Conservation (phyloP, 2,797 vertebrate genomes). For the Cossypha dichroa region DNA sequence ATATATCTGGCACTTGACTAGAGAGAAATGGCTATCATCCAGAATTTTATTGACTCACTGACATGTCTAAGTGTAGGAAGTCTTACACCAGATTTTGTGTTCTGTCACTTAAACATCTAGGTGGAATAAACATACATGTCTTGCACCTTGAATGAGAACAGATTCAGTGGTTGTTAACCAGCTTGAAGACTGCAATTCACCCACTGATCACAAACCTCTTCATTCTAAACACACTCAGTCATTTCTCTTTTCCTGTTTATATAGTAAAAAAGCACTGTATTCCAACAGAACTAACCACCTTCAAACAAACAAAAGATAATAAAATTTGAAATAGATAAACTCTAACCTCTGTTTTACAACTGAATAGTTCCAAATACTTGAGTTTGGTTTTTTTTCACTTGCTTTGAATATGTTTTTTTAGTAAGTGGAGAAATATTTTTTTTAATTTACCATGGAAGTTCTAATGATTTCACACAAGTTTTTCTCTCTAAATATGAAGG, state of each 20-base stretch:
- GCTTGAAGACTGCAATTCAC: background rate
- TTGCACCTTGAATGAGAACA: background rate
- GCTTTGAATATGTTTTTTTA: background rate
- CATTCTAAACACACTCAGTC: background rate
- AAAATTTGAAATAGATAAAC: background rate
- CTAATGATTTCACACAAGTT: background rate
- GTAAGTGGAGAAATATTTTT: background rate
- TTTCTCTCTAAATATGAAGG: background rate
- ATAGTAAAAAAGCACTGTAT: background rate
- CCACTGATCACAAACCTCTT: background rate
- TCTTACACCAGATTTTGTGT: background rate
- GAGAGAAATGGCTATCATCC: background rate
- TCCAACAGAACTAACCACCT: background rate
- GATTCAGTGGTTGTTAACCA: background rate
- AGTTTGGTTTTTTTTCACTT: background rate
- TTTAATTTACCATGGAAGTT: background rate
- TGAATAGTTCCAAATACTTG: background rate
- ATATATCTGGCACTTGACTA: background rate
- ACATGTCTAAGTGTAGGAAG: background rate
- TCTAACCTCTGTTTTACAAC: background rate
- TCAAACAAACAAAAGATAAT: background rate
- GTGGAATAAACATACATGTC: background rate
- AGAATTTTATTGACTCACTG: background rate
- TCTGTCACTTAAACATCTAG: background rate
- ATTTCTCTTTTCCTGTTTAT: background rate